Conservation (phyloP, 2,797 vertebrate genomes). For the Pempheris klunzingeri region DNA sequence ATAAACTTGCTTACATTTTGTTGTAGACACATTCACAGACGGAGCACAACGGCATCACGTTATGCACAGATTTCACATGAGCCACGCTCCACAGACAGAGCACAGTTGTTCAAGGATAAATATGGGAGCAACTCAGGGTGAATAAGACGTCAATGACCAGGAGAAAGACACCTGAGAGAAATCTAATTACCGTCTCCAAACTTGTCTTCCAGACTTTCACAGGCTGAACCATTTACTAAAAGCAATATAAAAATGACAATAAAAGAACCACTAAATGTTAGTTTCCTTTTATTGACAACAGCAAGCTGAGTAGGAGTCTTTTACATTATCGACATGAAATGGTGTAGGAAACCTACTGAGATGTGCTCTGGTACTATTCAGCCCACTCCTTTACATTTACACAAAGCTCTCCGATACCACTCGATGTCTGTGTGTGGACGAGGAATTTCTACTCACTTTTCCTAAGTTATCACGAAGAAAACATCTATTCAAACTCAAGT, state of each 20-base stretch:
- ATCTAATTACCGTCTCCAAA: neutral
- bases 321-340: conserved; percentile 37
- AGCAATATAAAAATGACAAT: conserved; percentile 1
- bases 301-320: conserved; percentile 43
- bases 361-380: conserved; percentile 22
- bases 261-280: neutral
- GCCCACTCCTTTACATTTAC: conserved; percentile 36
- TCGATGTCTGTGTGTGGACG: conserved; percentile 8
- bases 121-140: neutral
- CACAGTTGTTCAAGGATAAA: too few species aligned
- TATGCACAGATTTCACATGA: neutral
- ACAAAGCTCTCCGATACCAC: conserved; percentile 36
- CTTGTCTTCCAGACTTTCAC: neutral
- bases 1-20: neutral
- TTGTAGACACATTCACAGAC: neutral
- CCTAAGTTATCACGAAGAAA: neutral
- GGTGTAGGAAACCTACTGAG: conserved; percentile 27
- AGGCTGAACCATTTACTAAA: neutral
- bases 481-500: neutral
- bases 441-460: neutral
- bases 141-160: neutral
- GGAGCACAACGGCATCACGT: neutral
- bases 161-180: neutral
- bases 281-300: conserved; percentile 62
- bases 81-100: neutral